phyloP scores from a whole-genome alignment of 2,888 invertebrate genomes.

The Eupeodes luniger region DNA sequence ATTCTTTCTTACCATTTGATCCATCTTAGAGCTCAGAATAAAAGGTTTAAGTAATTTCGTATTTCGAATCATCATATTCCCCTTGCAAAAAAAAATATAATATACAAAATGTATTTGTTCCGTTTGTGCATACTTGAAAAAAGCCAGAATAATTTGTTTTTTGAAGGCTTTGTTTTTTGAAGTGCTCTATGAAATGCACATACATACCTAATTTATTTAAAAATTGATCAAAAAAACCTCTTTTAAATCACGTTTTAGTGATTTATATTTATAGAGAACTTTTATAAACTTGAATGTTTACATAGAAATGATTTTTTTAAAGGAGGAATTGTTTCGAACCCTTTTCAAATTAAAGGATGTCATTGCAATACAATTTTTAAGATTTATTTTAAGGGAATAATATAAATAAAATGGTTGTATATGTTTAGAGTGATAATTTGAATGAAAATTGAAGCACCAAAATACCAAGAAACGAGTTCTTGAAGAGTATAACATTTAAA shows the following conservation, averaged over 20 bases:
- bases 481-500: too few species aligned
- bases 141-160: conserved; percentile 24
- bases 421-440: not conserved
- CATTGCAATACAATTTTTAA: conserved; percentile 62
- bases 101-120: not conserved
- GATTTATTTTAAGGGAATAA: conserved; percentile 1
- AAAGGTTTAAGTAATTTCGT: too few species aligned
- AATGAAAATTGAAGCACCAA: not conserved
- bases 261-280: conserved; percentile 56
- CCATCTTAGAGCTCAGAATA: too few species aligned
- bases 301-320: not conserved
- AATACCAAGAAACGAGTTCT: too few species aligned
- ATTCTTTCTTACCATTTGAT: not conserved
- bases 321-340: conserved; percentile 63
- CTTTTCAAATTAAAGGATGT: conserved; percentile 69
- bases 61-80: not conserved
- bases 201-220: not conserved
- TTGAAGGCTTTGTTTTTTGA: not conserved
- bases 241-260: conserved; percentile 73
- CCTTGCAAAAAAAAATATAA: not conserved
- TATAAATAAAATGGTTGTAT: not conserved
- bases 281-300: not conserved
- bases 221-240: conserved; percentile 23
- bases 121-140: not conserved
- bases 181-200: conserved; percentile 5